Evolutionary conservation across 2,797 vertebrate genomes (phyloP).

Genomic region (Ctenochaetus hawaiiensis): DNA sequence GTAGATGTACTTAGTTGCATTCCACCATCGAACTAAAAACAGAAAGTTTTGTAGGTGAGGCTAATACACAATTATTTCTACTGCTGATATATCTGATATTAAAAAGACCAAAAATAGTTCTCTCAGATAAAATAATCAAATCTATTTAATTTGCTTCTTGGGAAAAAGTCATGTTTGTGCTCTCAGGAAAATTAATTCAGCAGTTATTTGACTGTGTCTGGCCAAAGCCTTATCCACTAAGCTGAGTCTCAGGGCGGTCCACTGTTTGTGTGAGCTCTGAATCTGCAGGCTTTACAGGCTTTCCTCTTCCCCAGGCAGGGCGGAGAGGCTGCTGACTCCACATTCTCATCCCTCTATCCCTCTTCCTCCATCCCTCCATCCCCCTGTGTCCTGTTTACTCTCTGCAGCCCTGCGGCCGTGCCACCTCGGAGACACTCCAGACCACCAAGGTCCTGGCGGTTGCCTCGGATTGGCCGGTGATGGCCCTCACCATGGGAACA

Average conservation of each 20-base stretch:
- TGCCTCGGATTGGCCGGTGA: constrained; percentile 54
- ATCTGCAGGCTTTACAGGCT: constrained; percentile 81
- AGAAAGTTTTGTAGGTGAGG: neutral
- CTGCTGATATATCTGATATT: constrained; percentile 8
- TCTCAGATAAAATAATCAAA: constrained; percentile 29
- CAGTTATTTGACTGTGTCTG: constrained; percentile 67
- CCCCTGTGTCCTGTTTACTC: constrained; percentile 83
- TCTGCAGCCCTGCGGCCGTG: constrained; percentile 76
- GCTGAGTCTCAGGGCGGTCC: constrained; percentile 69
- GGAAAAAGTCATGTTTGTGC: constrained; percentile 51
- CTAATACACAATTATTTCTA: constrained; percentile 10
- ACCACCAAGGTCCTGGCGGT: constrained; percentile 81
- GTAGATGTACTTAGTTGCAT: neutral
- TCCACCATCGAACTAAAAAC: neutral
- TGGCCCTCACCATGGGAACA: constrained; percentile 69
- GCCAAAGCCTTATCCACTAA: constrained; percentile 66
- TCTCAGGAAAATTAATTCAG: constrained; percentile 51
- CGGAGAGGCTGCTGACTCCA: constrained; percentile 79
- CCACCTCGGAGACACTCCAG: constrained; percentile 84
- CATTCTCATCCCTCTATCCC: constrained; percentile 81
- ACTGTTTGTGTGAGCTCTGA: constrained; percentile 79
- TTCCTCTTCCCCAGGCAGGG: constrained; percentile 76
- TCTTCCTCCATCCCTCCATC: constrained; percentile 75
- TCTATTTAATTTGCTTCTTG: constrained; percentile 31
- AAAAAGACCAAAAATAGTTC: constrained; percentile 10